phyloP scores from a whole-genome alignment of 2,113 vertebrate species.

The Pteronura brasiliensis region DNA sequence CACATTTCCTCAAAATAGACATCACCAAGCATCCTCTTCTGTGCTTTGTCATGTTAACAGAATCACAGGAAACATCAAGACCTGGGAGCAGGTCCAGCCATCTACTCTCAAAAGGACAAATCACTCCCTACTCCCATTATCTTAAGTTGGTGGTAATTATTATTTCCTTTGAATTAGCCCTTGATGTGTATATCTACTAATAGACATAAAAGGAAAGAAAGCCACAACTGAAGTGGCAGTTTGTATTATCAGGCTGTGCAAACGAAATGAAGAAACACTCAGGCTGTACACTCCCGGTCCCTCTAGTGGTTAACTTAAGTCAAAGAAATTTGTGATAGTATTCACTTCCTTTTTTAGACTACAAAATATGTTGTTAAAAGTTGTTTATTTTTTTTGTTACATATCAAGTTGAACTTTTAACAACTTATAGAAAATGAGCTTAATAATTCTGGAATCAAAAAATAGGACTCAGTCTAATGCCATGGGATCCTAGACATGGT shows the following conservation, averaged over 20 bases:
- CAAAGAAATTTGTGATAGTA: not conserved
- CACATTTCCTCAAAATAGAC: not conserved
- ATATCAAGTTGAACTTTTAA: not conserved
- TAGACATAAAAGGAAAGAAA: not conserved
- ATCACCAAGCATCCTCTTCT: not conserved
- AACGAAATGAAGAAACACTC: not conserved
- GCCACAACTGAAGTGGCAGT: not conserved
- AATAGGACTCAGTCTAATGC: not conserved
- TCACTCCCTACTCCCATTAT: not conserved
- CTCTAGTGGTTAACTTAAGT: conserved; percentile 54
- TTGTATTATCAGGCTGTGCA: not conserved
- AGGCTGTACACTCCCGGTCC: not conserved
- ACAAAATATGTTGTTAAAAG: not conserved
- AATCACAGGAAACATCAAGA: not conserved
- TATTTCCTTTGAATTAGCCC: not conserved
- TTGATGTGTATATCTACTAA: not conserved
- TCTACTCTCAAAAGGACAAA: not conserved
- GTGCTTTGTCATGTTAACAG: not conserved
- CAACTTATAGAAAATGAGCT: not conserved
- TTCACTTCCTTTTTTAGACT: not conserved
- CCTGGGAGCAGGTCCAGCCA: not conserved
- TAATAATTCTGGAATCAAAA: not conserved
- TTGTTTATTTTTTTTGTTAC: not conserved
- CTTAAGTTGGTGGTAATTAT: not conserved
- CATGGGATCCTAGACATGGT: not conserved